Evolutionary conservation across 2,113 vertebrate genomes (phyloP), one percentile per base, ranked within the genome.

Genomic region (Peucedramus taeniatus): DNA sequence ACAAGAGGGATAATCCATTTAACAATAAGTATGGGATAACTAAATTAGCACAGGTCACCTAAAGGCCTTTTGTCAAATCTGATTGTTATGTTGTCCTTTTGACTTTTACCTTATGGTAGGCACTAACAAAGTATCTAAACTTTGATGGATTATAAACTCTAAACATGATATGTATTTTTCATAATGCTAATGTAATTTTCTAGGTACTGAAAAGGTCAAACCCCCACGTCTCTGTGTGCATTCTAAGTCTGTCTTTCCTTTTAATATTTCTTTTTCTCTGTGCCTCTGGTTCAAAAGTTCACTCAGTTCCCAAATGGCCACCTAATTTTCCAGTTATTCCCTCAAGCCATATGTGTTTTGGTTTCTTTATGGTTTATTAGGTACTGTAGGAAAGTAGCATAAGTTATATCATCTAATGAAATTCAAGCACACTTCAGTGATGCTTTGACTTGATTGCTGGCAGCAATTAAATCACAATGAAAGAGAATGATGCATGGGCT

Each of bases 361-460:
- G 98, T 98, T 98, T 98, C 97, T 98, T 98, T 98, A 98, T 98
- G 98, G 98, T 98, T 98, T 98, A 98, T 98, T 98, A 98, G 98
- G 98, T 98, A 98, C 98, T 98, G 98, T 98, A 98, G 97, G 97
- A 98, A 98, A 98, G 98, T 98, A 98, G 98, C 98, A 98, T 98
- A 98, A 98, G 98, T 98, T 98, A 98, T 98, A 98, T 98, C 98
- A 98, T 98, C 97, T 98, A 98, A 98, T 98, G 98, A 98, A 98
- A 98, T 98, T 98, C 98, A 98, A 98, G 97, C 98, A 98, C 97
- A 98, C 97, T 98, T 98, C 98, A 98, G 96, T 98, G 98, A 98
- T 98, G 98, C 97, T 98, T 98, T 92, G 97, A 98, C 97, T 98
- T 98, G 98, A 98, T 98, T 98, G 97, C 98, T 98, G 96, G 97